Evolutionary conservation across 2,888 invertebrate genomes (phyloP).

Genomic region (Drosophila maculinotata): DNA sequence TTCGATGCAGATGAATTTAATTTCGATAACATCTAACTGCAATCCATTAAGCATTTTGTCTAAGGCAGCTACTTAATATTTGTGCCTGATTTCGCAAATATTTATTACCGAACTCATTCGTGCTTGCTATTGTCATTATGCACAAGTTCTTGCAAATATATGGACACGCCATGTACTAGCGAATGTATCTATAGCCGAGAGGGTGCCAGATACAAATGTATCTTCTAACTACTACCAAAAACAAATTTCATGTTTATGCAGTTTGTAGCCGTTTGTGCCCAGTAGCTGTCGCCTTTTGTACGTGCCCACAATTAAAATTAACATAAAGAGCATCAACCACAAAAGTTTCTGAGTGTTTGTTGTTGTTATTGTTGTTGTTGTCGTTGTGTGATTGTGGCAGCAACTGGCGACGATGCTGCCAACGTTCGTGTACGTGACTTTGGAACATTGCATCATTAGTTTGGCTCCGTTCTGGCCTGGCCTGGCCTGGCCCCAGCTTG

Average conservation of each 20-base stretch:
- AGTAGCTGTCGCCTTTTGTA: constrained; percentile 59
- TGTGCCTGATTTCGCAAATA: constrained; percentile 27
- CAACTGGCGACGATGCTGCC: constrained; percentile 59
- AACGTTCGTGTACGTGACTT: constrained; percentile 70
- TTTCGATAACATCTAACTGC: constrained; percentile 3
- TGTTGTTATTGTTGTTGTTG: constrained; percentile 26
- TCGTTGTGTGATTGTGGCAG: constrained; percentile 50
- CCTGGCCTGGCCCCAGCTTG: constrained; percentile 2
- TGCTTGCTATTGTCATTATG: constrained; percentile 25
- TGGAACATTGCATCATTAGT: constrained; percentile 73
- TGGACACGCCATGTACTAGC: not conserved
- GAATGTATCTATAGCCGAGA: constrained; percentile 4
- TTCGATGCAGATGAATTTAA: constrained; percentile 6
- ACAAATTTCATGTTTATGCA: constrained; percentile 72
- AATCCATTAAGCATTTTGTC: constrained; percentile 8
- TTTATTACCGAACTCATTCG: constrained; percentile 25
- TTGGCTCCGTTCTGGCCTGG: constrained; percentile 33
- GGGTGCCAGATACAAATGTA: constrained; percentile 47
- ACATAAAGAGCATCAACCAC: constrained; percentile 55
- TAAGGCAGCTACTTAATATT: constrained; percentile 19
- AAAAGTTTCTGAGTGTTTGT: constrained; percentile 33
- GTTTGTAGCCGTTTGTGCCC: constrained; percentile 56
- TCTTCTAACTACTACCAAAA: constrained; percentile 26
- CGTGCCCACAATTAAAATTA: constrained; percentile 78
- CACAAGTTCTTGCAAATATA: constrained; percentile 8